A percentile compares a stretch with the other conserved stretches of the same genome.
Evolutionary conservation across 2,797 vertebrate species (phyloP).

Genomic region (Cynodonichthys magdalenae): DNA sequence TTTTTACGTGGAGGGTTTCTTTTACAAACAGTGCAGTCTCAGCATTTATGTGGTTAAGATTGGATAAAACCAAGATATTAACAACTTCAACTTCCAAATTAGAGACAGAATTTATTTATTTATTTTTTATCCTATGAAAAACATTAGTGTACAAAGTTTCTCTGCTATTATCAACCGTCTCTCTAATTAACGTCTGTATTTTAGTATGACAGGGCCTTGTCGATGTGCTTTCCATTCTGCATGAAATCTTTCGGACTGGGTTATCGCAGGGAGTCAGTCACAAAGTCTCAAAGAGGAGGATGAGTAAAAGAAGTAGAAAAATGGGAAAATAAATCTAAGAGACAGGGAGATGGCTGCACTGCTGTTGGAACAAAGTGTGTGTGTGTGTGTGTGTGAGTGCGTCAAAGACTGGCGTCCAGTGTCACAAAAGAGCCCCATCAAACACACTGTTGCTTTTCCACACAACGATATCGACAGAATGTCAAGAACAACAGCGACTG

Average conservation of each 20-base stretch:
- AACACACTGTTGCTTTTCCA: conserved; percentile 66
- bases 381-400: conserved; percentile 25
- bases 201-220: conserved; percentile 15
- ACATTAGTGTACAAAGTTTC: background rate
- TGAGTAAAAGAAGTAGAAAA: conserved; percentile 28
- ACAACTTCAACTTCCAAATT: background rate
- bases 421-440: conserved; percentile 68
- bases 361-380: conserved; percentile 60
- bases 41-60: too few species aligned
- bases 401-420: conserved; percentile 64
- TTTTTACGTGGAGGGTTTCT: background rate
- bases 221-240: conserved; percentile 29
- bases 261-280: conserved; percentile 69
- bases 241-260: conserved; percentile 47
- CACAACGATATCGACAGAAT: conserved; percentile 79
- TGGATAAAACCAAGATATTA: background rate
- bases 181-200: conserved; percentile 10
- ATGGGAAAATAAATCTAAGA: conserved; percentile 8
- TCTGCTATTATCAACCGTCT: background rate
- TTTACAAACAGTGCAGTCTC: background rate
- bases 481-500: conserved; percentile 74
- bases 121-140: background rate
- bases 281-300: conserved; percentile 40
- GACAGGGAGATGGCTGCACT: conserved; percentile 32
- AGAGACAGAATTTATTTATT: background rate